Conservation (phyloP, 2,113 vertebrate genomes). For the Prolemur simus region DNA sequence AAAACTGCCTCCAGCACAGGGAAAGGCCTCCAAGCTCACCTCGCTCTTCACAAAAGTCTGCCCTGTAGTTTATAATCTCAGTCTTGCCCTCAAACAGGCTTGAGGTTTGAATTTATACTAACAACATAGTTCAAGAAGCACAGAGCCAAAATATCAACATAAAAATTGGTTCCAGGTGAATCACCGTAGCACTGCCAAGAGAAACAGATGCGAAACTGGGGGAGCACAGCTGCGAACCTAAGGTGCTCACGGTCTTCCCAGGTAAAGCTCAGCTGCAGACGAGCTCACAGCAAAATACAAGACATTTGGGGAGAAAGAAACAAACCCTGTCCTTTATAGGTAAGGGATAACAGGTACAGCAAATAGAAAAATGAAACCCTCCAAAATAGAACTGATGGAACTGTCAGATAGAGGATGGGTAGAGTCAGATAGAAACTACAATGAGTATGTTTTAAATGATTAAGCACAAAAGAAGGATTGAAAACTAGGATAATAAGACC, state of each 20-base stretch:
- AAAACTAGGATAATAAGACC: background rate
- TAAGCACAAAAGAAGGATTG: background rate
- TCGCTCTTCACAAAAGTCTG: background rate
- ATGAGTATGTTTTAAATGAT: background rate
- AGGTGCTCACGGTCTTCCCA: background rate
- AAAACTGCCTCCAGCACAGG: background rate
- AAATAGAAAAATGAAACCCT: rapidly evolving
- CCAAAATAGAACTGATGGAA: background rate
- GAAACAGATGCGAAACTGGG: rapidly evolving
- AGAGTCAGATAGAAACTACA: background rate
- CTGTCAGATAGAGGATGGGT: background rate
- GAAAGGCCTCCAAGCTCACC: background rate
- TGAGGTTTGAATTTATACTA: background rate
- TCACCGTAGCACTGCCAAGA: background rate
- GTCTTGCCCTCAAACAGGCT: background rate
- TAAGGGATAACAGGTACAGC: rapidly evolving
- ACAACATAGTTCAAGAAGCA: background rate
- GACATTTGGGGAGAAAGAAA: too few relatives aligned
- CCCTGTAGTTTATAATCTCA: background rate
- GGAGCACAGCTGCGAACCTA: rapidly evolving
- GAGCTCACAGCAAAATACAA: rapidly evolving
- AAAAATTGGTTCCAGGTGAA: background rate
- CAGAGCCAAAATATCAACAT: background rate
- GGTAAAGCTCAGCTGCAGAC: rapidly evolving
- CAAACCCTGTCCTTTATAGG: background rate